phyloP scores from a whole-genome alignment of 1,140 invertebrate species.

The Sinella curviseta region DNA sequence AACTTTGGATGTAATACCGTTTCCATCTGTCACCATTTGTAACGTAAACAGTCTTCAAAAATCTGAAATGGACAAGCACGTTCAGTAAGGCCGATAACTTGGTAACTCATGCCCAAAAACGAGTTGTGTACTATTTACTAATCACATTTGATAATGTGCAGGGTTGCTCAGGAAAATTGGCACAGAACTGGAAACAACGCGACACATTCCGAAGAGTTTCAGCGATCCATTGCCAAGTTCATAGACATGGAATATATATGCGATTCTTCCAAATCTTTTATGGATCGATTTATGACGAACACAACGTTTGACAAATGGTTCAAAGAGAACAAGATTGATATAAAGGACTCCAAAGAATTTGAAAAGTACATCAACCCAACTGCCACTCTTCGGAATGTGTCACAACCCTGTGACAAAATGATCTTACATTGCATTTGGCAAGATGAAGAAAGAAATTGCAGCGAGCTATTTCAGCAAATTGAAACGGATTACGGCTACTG shows the following conservation, averaged over 20 bases:
- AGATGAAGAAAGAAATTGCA: neutral
- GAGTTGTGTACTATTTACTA: too few relatives aligned
- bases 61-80: neutral
- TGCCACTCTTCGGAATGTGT: neutral
- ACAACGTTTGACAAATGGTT: too few relatives aligned
- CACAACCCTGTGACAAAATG: neutral
- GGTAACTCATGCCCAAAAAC: neutral
- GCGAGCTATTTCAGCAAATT: slow-evolving; percentile 60
- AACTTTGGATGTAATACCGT: slow-evolving; percentile 44
- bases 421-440: neutral
- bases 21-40: slow-evolving; percentile 46
- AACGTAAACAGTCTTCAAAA: slow-evolving; percentile 22
- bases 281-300: neutral
- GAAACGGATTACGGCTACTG: slow-evolving; percentile 79
- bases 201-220: too few relatives aligned
- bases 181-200: too few relatives aligned
- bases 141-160: too few relatives aligned
- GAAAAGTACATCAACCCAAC: neutral
- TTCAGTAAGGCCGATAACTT: too few relatives aligned
- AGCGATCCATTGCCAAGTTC: too few relatives aligned
- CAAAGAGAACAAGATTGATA: too few relatives aligned
- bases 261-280: neutral
- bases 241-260: neutral
- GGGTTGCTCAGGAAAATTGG: too few relatives aligned
- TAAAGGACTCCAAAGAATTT: neutral